Base-by-base conservation (phyloP, 2,888 invertebrate genomes). In the Dioctria rufipes region DNA sequence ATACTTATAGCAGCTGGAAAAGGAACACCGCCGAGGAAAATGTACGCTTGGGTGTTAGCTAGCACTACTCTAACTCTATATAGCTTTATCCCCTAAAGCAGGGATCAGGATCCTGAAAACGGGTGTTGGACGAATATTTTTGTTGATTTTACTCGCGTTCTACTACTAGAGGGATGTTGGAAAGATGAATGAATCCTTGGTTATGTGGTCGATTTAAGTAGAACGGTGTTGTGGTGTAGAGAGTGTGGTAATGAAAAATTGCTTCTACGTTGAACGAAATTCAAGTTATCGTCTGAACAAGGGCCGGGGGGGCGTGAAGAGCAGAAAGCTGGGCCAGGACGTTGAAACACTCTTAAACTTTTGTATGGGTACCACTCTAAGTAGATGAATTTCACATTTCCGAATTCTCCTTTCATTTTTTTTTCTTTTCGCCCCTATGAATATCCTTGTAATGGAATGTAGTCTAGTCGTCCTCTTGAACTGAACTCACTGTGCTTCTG, bases 131-230 rank as follows among this genome's bases (percentile, higher is more conserved):
- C 43, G 51, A 58, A 67, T 79, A 49, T 80, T 80, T 63, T 69
- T 71, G 80, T 80, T 80, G 80, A 80, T 80, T 80, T 81, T 78
- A 78, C 69, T 67, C 67, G 69, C 81, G 81, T 69, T 78, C 80
- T 75, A 80, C 73, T 25, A 25, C 25, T 25, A 0, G 25, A 73
- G 46, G 66, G 11, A 61, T 63, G 54, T 25, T 58, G 67, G 61
- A 80, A 80, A 80, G 80, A 80, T 80, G 80, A 80, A 80, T 80
- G 80, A 80, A 80, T 75, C 80, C 67, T 75, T 81, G 80, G 78
- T 81, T 80, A 80, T 79, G 82, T 82, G 82, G 82, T 80, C 80
- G 82, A 81, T 80, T 82, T 58, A 81, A 81, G 82, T 82, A 61
- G 58, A 79, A 67, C 66, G 71, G 67, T 81, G 66, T 80, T 73